phyloP scores from a whole-genome alignment of 1,140 invertebrate genomes.

The Thalassaphorura encarpata region DNA sequence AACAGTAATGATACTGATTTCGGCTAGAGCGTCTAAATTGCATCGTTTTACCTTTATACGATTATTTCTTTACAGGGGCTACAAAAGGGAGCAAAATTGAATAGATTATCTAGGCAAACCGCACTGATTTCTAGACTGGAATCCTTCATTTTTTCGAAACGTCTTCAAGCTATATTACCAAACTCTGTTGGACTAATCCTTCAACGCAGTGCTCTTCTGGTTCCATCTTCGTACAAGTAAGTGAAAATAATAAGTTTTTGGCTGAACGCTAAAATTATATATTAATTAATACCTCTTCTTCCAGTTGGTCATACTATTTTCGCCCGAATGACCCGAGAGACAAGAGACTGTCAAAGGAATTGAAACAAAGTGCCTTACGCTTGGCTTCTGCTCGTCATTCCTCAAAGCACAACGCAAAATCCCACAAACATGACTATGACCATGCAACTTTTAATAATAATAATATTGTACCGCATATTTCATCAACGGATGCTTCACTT shows the following conservation, averaged over 20 bases:
- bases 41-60: neutral
- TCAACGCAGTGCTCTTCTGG: constrained; percentile 55
- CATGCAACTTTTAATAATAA: too few relatives aligned
- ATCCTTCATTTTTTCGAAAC: constrained; percentile 63
- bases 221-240: constrained; percentile 51
- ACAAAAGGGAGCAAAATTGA: constrained; percentile 65
- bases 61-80: constrained; percentile 45
- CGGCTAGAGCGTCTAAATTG: neutral
- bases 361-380: constrained; percentile 58
- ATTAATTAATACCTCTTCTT: neutral
- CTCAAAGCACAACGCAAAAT: neutral
- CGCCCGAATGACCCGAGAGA: constrained; percentile 69
- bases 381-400: constrained; percentile 45
- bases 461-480: neutral
- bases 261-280: neutral
- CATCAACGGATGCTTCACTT: neutral
- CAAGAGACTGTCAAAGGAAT: constrained; percentile 58
- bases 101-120: constrained; percentile 65
- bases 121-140: constrained; percentile 67
- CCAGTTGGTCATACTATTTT: constrained; percentile 54
- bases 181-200: constrained; percentile 50
- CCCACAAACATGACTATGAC: too few relatives aligned
- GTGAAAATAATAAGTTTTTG: neutral
- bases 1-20: too few relatives aligned
- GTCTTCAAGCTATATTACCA: constrained; percentile 53